Base-by-base conservation (phyloP, 1,140 invertebrate species). In the Calephelis virginiensis region DNA sequence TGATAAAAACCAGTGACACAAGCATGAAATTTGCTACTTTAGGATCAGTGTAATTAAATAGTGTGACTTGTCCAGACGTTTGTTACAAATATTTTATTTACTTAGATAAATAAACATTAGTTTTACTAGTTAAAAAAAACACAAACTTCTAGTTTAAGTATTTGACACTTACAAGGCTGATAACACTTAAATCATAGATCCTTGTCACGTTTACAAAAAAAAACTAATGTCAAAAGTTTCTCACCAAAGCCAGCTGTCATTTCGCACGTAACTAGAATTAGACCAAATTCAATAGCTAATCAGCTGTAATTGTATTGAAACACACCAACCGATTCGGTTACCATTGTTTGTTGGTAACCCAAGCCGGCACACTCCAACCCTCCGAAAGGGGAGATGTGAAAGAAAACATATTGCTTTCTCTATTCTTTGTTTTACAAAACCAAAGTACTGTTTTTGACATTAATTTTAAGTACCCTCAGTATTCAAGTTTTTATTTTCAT, bases 241-340 rank as follows among this genome's bases (percentile, higher is more conserved):
- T 10, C 45, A 5, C 28, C 17, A 64, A 56, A 17, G 37, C 49
- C 63, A 64, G 63, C 63, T 64, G 63, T 49, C 40, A 56, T 64
- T 50, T 64, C 49, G 43, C 50, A 49, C 63, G 63, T 53, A 62
- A 46, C 45, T 45, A 69, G 66, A 70, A 78, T 70, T 74, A 74
- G 74, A 71, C 66, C 71, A 69, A 72, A 76, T 78, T 82, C 77
- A 82, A 82, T 82, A 73, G 80, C 82, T 84, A 84, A 84, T 84
- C 82, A 84, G 72, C 70, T 74, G 75, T 81, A 78, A 84, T 84
- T 81, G 80, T 84, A 76, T 82, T 81, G 75, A 73, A 79, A 78
- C 78, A 83, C 73, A 74, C 66, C 70, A 64, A 72, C 70, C 68
- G 73, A 73, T 72, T 74, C 70, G 70, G 75, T 70, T 71, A 63